A percentile compares a stretch with the other conserved stretches of the same genome.
Conservation (phyloP, 2,113 vertebrate genomes). For the Argyrosomus japonicus region DNA sequence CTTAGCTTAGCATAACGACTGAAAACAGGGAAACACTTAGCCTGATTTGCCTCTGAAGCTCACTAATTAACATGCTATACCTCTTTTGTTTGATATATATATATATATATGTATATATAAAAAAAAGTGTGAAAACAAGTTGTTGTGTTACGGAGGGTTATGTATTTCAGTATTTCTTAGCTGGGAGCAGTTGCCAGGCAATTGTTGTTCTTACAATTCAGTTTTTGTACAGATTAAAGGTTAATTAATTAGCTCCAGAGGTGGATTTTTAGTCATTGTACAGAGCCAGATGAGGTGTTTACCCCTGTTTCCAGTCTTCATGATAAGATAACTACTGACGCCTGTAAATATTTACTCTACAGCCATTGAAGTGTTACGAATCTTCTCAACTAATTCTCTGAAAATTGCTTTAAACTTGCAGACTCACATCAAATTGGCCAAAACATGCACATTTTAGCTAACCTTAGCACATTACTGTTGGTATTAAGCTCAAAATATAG, state of each 20-base stretch:
- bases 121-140: too few species aligned
- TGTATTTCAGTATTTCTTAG: too few species aligned
- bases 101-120: too few species aligned
- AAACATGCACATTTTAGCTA: slow-evolving; percentile 5
- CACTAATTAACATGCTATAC: background rate
- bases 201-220: too few species aligned
- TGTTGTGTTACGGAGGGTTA: too few species aligned
- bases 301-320: background rate
- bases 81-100: too few species aligned
- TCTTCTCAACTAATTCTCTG: background rate
- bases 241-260: background rate
- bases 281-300: background rate
- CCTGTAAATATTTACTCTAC: background rate
- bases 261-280: background rate
- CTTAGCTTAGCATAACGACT: slow-evolving; percentile 1
- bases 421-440: background rate
- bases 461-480: background rate
- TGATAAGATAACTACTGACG: background rate
- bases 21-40: background rate
- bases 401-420: background rate
- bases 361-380: background rate
- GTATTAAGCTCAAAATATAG: background rate
- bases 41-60: background rate
- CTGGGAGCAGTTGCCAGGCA: too few species aligned
- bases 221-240: background rate